Base-by-base conservation (phyloP, 2,888 invertebrate genomes). In the Erpobdella octoculata region DNA sequence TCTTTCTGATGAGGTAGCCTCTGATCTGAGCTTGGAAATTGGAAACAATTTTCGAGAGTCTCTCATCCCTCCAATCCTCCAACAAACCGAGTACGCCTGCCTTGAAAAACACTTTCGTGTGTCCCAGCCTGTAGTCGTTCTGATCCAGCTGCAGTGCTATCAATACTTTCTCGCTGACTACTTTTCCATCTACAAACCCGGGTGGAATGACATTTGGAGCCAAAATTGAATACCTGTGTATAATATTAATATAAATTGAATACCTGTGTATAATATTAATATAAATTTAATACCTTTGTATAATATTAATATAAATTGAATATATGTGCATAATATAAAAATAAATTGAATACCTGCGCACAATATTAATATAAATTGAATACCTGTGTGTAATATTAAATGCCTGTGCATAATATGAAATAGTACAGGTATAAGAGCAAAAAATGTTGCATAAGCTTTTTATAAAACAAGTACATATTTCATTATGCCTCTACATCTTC, bases 41-140 rank as follows among this genome's bases (percentile, higher is more conserved):
- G 82, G 94, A 91, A 83, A 98, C 91, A 85, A 98, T 95, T 87
- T 93, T 93, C 87, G 83, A 79, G 80, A 99, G 88, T 86, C 96
- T 93, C 85, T 97, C 97, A 86, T 99, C 99, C 89, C 99, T 93
- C 86, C 97, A 88, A 87, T 99, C 98, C 86, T 99, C 99, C 90
- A 99, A 92, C 87, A 93, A 93, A 92, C 98, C 99, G 88, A 99
- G 87, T 85, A 97, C 95, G 88, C 99, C 98, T 81, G 98, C 97
- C 83, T 97, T 93, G 94, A 99, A 99, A 92, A 99, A 99, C 90
- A 95, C 96, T 92, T 98, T 72, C 6, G 72, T 72, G 86, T 93
- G 91, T 86, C 98, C 98, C 85, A 96, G 90, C 87, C 94, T 90
- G 88, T 93, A 98, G 85, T 89, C 90, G 85, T 96, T 95, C 78